These are phyloP conservation scores for Drosophila meridionalis DNA, from an alignment of 2,888 invertebrate species.

Conservation along the genomic window DNA sequence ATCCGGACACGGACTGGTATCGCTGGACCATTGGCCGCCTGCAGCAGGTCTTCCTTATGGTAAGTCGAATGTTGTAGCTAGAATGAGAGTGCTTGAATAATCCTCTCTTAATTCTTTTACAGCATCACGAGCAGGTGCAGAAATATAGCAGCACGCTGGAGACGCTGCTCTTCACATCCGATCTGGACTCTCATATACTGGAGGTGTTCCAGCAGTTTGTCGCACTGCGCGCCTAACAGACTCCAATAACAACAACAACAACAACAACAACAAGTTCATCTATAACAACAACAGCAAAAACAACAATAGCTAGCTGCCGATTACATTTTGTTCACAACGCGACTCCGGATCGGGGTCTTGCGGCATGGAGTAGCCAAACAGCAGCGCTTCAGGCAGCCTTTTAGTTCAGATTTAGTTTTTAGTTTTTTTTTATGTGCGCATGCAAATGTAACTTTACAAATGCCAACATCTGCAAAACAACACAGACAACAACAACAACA, in stretches of 20 bases:
- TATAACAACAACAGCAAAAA: background rate
- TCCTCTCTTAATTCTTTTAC: slow-evolving; percentile 46
- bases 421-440: slow-evolving; percentile 12
- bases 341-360: background rate
- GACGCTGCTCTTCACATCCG: slow-evolving; percentile 97
- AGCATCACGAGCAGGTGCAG: slow-evolving; percentile 99
- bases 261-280: background rate
- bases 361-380: slow-evolving; percentile 3
- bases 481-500: background rate
- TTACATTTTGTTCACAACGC: background rate
- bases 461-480: background rate
- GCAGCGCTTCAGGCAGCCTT: background rate
- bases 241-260: background rate
- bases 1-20: slow-evolving; percentile 98
- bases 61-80: slow-evolving; percentile 85
- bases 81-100: background rate
- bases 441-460: background rate
- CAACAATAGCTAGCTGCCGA: slow-evolving; percentile 1
- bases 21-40: slow-evolving; percentile 97
- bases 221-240: slow-evolving; percentile 87
- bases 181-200: slow-evolving; percentile 97
- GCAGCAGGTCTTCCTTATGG: slow-evolving; percentile 97
- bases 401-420: slow-evolving; percentile 14
- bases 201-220: slow-evolving; percentile 99
- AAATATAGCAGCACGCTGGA: slow-evolving; percentile 98